These are phyloP conservation scores for Thysanoteuthis rhombus DNA, from an alignment of 2,888 invertebrate genomes.

Conservation along the genomic window DNA sequence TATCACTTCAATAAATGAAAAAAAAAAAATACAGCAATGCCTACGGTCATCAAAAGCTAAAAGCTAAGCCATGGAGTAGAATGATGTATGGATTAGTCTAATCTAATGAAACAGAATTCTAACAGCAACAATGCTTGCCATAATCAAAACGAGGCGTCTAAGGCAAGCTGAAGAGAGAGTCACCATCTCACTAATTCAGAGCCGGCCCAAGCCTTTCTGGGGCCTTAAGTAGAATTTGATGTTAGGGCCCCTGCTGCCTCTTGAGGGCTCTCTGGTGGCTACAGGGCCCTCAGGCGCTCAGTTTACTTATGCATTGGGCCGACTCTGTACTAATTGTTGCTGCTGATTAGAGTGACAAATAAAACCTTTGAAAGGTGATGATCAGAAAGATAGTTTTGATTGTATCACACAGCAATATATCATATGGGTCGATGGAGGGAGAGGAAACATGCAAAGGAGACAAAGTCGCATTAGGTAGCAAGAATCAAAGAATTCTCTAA, in stretches of 20 bases:
- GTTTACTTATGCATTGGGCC: no score
- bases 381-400: not conserved
- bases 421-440: not conserved
- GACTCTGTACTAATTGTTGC: no score
- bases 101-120: not conserved
- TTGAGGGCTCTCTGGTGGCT: no score
- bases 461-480: not conserved
- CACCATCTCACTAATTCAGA: no score
- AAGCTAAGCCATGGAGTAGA: not conserved
- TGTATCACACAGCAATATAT: not conserved
- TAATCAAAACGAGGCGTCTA: not conserved
- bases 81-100: not conserved
- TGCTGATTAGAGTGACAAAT: not conserved
- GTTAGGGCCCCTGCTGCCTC: no score
- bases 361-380: not conserved
- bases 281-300: no score
- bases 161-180: not conserved
- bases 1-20: not conserved
- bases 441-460: not conserved
- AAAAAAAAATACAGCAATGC: not conserved
- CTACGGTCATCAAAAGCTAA: not conserved
- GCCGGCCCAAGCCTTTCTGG: no score
- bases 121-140: not conserved
- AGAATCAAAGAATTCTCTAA: not conserved
- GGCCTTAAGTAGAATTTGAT: no score